phyloP scores from a whole-genome alignment of 2,113 vertebrate genomes.

The Climacteris rufus region DNA sequence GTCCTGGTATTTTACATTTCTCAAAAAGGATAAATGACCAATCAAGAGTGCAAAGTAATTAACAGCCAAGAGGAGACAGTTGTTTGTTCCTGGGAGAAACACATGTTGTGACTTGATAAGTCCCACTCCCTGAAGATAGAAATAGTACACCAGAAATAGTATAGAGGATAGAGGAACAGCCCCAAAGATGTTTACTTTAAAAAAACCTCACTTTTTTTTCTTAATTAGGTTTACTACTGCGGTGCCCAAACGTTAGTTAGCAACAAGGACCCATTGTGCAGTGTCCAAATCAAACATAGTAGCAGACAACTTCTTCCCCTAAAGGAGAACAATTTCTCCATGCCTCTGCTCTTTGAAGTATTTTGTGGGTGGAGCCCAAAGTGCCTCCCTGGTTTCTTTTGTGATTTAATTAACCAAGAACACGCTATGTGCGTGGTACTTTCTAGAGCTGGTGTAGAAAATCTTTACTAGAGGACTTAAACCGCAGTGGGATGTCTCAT shows the following conservation, averaged over 20 bases:
- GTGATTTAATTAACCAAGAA: background rate
- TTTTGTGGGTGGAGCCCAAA: background rate
- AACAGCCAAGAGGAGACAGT: background rate
- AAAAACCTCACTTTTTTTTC: fast-evolving
- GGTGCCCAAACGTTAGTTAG: background rate
- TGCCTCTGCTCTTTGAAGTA: background rate
- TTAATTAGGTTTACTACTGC: background rate
- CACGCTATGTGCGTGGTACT: background rate
- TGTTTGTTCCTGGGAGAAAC: background rate
- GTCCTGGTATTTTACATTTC: background rate
- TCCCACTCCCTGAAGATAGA: background rate
- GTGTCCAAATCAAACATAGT: background rate
- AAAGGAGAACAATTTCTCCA: background rate
- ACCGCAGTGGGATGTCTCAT: background rate
- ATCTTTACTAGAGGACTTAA: background rate
- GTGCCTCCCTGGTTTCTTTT: background rate
- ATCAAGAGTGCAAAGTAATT: background rate
- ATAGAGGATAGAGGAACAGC: background rate
- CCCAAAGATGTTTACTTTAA: background rate
- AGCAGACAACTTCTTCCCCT: background rate
- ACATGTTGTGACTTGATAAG: background rate
- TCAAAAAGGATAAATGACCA: background rate
- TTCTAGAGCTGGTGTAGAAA: background rate
- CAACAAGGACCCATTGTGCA: background rate
- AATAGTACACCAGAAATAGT: background rate